Conservation (phyloP, 2,888 invertebrate species). For the Agonopterix heracliana region DNA sequence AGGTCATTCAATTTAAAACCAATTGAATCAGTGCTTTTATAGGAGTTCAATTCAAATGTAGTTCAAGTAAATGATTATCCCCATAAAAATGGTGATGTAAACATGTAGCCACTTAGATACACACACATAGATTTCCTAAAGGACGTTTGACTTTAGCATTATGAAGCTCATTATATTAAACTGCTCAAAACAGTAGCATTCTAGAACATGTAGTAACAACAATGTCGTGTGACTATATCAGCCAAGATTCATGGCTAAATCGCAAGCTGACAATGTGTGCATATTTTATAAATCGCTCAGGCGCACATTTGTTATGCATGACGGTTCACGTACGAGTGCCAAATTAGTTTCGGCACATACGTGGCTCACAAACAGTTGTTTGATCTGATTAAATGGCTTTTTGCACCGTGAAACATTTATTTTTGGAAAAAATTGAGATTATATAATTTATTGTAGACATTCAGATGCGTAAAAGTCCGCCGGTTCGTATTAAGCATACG, state of each 20-base stretch:
- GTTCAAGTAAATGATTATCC: too few relatives aligned
- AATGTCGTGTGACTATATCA: slow-evolving; percentile 4
- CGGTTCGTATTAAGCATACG: too few relatives aligned
- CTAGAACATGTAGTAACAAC: neutral
- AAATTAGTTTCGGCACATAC: slow-evolving; percentile 46
- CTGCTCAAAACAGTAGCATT: neutral
- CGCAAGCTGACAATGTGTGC: slow-evolving; percentile 49
- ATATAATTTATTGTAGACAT: too few relatives aligned
- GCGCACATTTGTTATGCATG: slow-evolving; percentile 55
- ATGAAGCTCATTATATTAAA: too few relatives aligned
- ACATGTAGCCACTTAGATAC: too few relatives aligned
- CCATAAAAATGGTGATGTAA: too few relatives aligned
- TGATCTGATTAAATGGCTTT: slow-evolving; percentile 31
- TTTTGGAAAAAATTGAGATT: slow-evolving; percentile 2
- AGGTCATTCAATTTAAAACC: too few relatives aligned
- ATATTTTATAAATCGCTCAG: slow-evolving; percentile 63
- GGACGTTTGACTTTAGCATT: too few relatives aligned
- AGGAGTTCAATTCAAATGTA: too few relatives aligned
- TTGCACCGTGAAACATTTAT: slow-evolving; percentile 12
- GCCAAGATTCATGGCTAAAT: slow-evolving; percentile 42
- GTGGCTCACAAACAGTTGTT: slow-evolving; percentile 19
- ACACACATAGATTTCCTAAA: too few relatives aligned
- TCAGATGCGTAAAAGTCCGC: too few relatives aligned
- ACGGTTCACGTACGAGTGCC: slow-evolving; percentile 29
- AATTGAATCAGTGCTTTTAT: too few relatives aligned